Conservation (phyloP, 2,797 vertebrate species). For the Scomberomorus guttatus region DNA sequence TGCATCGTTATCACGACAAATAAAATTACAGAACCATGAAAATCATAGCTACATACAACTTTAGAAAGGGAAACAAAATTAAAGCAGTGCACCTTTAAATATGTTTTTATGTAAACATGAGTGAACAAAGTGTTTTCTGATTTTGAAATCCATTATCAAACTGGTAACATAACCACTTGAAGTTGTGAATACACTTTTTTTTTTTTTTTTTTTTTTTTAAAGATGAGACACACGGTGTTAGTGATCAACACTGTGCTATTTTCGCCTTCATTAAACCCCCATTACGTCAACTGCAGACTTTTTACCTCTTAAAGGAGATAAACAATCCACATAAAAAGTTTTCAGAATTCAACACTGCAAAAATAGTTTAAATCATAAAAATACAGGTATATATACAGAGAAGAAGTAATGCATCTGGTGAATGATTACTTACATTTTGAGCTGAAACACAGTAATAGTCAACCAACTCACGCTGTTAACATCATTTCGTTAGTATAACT, state of each 20-base stretch:
- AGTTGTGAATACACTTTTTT: conserved; percentile 55
- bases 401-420: conserved; percentile 79
- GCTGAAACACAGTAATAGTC: conserved; percentile 71
- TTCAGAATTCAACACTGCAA: conserved; percentile 81
- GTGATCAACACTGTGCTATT: conserved; percentile 67
- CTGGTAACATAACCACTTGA: conserved; percentile 55
- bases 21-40: conserved; percentile 62
- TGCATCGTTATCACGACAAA: conserved; percentile 65
- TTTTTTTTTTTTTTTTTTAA: conserved; percentile 20
- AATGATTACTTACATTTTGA: conserved; percentile 75
- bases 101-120: conserved; percentile 82
- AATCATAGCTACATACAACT: conserved; percentile 70
- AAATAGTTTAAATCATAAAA: conserved; percentile 85
- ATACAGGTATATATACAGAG: conserved; percentile 78
- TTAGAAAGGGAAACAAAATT: conserved; percentile 66
- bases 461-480: conserved; percentile 66
- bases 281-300: conserved; percentile 58
- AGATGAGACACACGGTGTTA: conserved; percentile 66
- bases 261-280: conserved; percentile 56
- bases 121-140: conserved; percentile 75
- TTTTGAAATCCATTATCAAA: conserved; percentile 65
- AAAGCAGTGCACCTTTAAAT: conserved; percentile 80
- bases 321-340: conserved; percentile 79
- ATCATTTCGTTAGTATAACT: conserved; percentile 60
- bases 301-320: conserved; percentile 76